Evolutionary conservation across 2,888 invertebrate genomes (phyloP), one percentile per base, ranked within the genome.

Genomic region (Spodoptera picta): DNA sequence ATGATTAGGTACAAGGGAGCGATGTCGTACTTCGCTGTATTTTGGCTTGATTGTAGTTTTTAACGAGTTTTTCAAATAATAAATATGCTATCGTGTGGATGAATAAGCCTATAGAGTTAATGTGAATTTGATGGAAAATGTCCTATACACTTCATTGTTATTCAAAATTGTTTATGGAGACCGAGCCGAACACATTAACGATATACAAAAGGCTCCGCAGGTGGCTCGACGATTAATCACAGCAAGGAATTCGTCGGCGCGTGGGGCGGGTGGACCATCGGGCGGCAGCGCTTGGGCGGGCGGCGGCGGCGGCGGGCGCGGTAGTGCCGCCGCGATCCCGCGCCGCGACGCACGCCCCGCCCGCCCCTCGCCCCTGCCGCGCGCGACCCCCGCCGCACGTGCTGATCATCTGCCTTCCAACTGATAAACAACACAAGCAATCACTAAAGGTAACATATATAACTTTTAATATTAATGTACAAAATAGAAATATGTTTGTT

Each of bases 201-300:
- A 83, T 87, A 84, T 82, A 90, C 88, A 91, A 87, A 91, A 93
- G 92, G 92, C 90, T 93, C 92, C 90, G 92, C 94, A 94, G 94
- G 94, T 94, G 93, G 93, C 87, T 90, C 81, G 88, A 82, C 89
- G 86, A 93, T 93, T 92, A 93, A 93, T 94, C 92, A 92, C 90
- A 77, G 90, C 89, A 82, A 87, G 87, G 89, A 90, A 91, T 90
- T 87, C 79, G 83, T 83, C 81, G 84, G 80, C 81, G 81, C 60
- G 77, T 79, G 75, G 81, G 80, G 82, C 86, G 86, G 85, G 81
- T 77, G 80, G 78, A 66, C 80, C 79, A 80, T 60, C n/a, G 80
- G 80, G 82, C 86, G 86, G 81, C 75, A 80, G 78, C 71, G 79
- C 77, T 48, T 41, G 63, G 72, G 76, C 69, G 74, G 67, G 65